Percentiles rank a stretch among this genome's conserved stretches.
Conservation (phyloP, 1,140 invertebrate species). For the Bombus turneri region DNA sequence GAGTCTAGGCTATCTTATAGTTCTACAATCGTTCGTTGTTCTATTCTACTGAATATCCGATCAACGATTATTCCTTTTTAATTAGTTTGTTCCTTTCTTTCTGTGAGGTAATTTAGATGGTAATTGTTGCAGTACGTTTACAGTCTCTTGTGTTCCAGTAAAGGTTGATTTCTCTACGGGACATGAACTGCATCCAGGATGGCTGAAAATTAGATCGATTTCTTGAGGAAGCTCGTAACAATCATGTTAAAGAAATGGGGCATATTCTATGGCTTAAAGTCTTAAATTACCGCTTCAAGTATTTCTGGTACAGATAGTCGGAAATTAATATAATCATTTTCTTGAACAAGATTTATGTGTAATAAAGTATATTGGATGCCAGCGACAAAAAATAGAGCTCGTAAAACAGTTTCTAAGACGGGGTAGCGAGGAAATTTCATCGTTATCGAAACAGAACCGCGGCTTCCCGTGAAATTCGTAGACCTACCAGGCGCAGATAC, state of each 20-base stretch:
- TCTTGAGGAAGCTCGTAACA: slow-evolving; percentile 12
- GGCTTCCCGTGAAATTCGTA: background rate
- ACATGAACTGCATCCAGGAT: slow-evolving; percentile 12
- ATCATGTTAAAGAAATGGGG: slow-evolving; percentile 1
- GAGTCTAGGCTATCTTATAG: background rate
- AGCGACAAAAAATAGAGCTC: background rate
- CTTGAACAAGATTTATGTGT: background rate
- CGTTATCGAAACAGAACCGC: background rate
- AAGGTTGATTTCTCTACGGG: slow-evolving; percentile 51
- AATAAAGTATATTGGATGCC: background rate
- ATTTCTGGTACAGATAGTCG: background rate
- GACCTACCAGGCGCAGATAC: too few species aligned
- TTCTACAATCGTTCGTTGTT: background rate
- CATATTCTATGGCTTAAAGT: background rate
- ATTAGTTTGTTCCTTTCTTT: background rate
- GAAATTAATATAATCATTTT: background rate
- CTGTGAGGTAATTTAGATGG: slow-evolving; percentile 13
- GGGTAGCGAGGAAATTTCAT: background rate
- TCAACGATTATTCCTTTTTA: slow-evolving; percentile 17
- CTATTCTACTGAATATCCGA: background rate
- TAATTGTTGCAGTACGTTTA: slow-evolving; percentile 7
- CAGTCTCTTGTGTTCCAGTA: background rate
- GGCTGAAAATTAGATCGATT: slow-evolving; percentile 47
- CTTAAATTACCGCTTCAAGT: background rate
- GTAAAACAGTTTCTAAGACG: background rate